Base-by-base conservation (phyloP, 2,797 vertebrate species). In the Arctocebus calabarensis region DNA sequence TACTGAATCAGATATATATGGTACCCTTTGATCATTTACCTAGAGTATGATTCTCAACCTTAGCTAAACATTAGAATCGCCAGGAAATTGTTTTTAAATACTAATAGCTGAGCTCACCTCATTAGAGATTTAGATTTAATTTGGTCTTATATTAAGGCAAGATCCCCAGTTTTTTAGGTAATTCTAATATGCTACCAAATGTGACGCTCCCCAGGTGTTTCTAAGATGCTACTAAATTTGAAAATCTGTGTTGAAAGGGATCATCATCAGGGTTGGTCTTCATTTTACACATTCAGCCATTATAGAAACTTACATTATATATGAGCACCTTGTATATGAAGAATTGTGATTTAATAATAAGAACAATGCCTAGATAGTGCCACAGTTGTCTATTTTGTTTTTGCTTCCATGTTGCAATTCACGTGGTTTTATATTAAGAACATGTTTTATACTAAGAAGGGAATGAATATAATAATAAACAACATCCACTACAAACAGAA, bases 341-440 rank as follows among this genome's bases (percentile, higher is more conserved):
- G 43, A 83, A 88, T 2, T 75, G 7, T 52, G n/a, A 85, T 61
- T 23, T 78, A 62, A 74, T 73, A 48, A 61, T 5, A 88, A 40
- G 7, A 92, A 75, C 4, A 88, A 87, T 94, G 20, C 9, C 23
- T 94, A 68, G 34, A n/a, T 40, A 40, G 52, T 78, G 7, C 27
- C 45, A 45, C 59, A 29, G 17, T 5, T 85, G 43, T 20, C 88
- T 81, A 11, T 34, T 94, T 84, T 45, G 7, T 6, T 68, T 94
- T 94, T 37, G 7, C 4, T 22, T 19, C 77, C 48, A 8, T 77
- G 29, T 64, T 90, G 20, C 6, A 59, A 29, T 84, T 52, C 45
- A 34, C 48, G 68, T 16, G 88, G 23, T 89, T 97, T 96, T 88
- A 55, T 84, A 16, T 37, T 94, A 74, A 92, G 13, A 95, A 82